Evolutionary conservation across 2,797 vertebrate species (phyloP).

Genomic region (Lagodon rhomboides): DNA sequence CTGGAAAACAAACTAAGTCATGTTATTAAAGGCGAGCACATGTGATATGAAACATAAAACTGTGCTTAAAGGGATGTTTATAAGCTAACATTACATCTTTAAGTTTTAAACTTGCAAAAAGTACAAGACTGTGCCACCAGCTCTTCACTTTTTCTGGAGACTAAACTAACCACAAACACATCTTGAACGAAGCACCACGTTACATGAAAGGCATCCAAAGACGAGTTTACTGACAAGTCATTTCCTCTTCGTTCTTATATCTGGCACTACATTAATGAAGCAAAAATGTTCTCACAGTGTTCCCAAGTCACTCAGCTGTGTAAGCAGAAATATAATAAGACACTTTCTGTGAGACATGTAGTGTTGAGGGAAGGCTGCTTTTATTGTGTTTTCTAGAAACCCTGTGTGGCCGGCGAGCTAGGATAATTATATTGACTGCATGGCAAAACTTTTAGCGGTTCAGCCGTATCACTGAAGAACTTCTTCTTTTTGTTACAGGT

Average conservation of each 20-base stretch:
- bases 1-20: conserved; percentile 12
- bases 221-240: conserved; percentile 35
- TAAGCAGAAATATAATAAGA: conserved; percentile 32
- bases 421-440: conserved; percentile 32
- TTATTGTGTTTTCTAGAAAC: conserved; percentile 40
- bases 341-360: conserved; percentile 8
- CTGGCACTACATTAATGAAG: conserved; percentile 23
- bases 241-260: conserved; percentile 33
- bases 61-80: neutral
- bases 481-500: conserved; percentile 17
- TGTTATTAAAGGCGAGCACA: conserved; percentile 7
- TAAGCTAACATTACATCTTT: conserved; percentile 4
- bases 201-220: conserved; percentile 23
- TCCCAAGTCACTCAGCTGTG: conserved; percentile 9
- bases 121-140: neutral
- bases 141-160: conserved; percentile 1
- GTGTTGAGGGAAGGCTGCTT: neutral
- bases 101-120: conserved; percentile 20
- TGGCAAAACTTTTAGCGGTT: conserved; percentile 4
- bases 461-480: neutral
- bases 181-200: conserved; percentile 15
- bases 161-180: conserved; percentile 24
- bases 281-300: conserved; percentile 17
- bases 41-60: neutral
- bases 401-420: conserved; percentile 2